phyloP scores from a whole-genome alignment of 2,113 vertebrate genomes.

The Capreolus pygargus region DNA sequence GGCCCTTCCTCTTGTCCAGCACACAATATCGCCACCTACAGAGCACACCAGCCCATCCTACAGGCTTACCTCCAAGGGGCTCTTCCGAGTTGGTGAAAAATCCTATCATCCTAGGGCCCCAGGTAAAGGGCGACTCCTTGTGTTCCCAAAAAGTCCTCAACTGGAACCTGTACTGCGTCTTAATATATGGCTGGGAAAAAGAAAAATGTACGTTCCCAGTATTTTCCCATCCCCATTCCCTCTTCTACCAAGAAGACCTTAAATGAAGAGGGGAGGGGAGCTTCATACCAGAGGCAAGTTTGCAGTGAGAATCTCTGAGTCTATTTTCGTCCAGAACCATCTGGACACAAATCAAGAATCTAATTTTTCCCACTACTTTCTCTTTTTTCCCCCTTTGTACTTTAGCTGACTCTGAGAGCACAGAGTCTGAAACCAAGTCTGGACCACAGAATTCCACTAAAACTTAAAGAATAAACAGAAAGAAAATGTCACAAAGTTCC shows the following conservation, averaged over 20 bases:
- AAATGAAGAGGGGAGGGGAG: constrained; percentile 77
- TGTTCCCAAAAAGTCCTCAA: constrained; percentile 37
- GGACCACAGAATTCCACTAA: constrained; percentile 80
- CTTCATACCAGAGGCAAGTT: constrained; percentile 85
- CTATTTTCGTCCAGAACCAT: constrained; percentile 86
- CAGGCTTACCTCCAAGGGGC: not conserved
- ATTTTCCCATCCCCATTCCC: constrained; percentile 74
- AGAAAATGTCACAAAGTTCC: constrained; percentile 68
- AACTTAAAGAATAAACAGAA: constrained; percentile 73
- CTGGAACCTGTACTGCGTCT: constrained; percentile 67
- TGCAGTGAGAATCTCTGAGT: constrained; percentile 84
- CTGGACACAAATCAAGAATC: constrained; percentile 88
- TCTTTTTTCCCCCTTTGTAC: constrained; percentile 73
- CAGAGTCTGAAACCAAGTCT: constrained; percentile 76
- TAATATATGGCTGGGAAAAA: constrained; percentile 83
- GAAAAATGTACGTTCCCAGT: constrained; percentile 80
- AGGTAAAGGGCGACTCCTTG: not conserved
- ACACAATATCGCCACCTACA: not conserved
- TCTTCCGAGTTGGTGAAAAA: constrained; percentile 56
- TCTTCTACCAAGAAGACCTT: constrained; percentile 75
- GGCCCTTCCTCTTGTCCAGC: not conserved
- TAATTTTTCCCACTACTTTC: constrained; percentile 83
- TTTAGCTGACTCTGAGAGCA: constrained; percentile 79
- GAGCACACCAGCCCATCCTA: not conserved
- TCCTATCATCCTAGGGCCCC: not conserved